Conservation (phyloP, 2,113 vertebrate genomes). For the Poecilia latipinna region DNA sequence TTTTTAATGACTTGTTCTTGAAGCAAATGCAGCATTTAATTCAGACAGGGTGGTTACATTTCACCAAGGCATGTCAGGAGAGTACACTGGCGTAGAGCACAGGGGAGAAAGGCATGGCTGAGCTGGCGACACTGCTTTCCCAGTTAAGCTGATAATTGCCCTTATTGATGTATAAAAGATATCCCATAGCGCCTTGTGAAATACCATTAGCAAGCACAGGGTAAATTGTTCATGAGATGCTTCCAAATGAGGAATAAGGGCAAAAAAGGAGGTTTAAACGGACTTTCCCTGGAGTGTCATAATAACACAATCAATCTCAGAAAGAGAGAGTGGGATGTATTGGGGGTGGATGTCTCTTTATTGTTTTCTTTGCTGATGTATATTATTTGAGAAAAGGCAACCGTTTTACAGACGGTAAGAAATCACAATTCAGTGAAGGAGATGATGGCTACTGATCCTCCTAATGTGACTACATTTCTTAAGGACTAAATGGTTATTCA, state of each 20-base stretch:
- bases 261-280: conserved; percentile 76
- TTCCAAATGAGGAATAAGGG: conserved; percentile 78
- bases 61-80: conserved; percentile 42
- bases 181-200: conserved; percentile 83
- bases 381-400: conserved; percentile 54
- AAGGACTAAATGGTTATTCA: background rate
- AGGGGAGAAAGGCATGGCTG: conserved; percentile 68
- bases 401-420: conserved; percentile 42
- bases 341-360: conserved; percentile 47
- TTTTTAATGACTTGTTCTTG: conserved; percentile 5
- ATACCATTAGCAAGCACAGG: conserved; percentile 81
- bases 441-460: background rate
- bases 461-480: too few species aligned
- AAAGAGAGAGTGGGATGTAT: conserved; percentile 37
- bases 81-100: conserved; percentile 38
- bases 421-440: background rate
- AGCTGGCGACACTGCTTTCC: conserved; percentile 74
- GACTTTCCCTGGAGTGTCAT: conserved; percentile 78
- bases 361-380: conserved; percentile 68
- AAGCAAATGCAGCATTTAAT: conserved; percentile 23
- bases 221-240: conserved; percentile 85
- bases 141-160: conserved; percentile 86
- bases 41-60: conserved; percentile 17
- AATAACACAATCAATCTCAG: conserved; percentile 65
- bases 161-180: conserved; percentile 89